These are phyloP conservation scores for Coreoperca whiteheadi DNA, from an alignment of 2,113 vertebrate species.

Conservation along the genomic window DNA sequence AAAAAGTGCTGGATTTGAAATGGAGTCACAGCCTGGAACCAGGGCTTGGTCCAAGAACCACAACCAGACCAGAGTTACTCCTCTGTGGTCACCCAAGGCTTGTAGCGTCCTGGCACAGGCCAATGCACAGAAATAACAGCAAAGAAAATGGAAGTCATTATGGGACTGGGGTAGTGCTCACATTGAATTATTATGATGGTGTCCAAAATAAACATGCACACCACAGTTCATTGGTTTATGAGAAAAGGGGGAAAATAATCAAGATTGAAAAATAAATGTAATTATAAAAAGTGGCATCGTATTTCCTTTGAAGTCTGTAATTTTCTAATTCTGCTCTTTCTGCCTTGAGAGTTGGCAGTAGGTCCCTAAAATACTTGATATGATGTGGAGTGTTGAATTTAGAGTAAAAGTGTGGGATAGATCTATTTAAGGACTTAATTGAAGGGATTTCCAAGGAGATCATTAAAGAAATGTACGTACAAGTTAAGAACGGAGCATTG, in stretches of 20 bases:
- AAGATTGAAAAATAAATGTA: constrained; percentile 57
- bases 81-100: constrained; percentile 70
- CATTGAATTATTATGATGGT: constrained; percentile 63
- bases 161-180: constrained; percentile 54
- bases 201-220: constrained; percentile 73
- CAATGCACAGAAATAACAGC: constrained; percentile 77
- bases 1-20: constrained; percentile 52
- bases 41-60: constrained; percentile 72
- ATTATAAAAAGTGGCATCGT: constrained; percentile 44
- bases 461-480: background rate
- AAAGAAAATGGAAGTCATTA: constrained; percentile 74
- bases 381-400: constrained; percentile 7
- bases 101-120: constrained; percentile 67
- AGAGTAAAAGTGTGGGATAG: background rate
- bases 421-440: constrained; percentile 23
- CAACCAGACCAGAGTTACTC: constrained; percentile 73
- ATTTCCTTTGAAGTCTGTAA: constrained; percentile 41
- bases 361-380: constrained; percentile 9
- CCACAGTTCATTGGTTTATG: constrained; percentile 54
- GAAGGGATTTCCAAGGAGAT: constrained; percentile 7
- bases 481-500: background rate
- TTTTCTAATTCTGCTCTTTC: constrained; percentile 49
- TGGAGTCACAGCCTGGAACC: constrained; percentile 48
- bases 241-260: constrained; percentile 52
- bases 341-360: constrained; percentile 32